These are phyloP conservation scores for Brachionichthys hirsutus DNA, from an alignment of 2,113 vertebrate genomes.

Conservation along the genomic window DNA sequence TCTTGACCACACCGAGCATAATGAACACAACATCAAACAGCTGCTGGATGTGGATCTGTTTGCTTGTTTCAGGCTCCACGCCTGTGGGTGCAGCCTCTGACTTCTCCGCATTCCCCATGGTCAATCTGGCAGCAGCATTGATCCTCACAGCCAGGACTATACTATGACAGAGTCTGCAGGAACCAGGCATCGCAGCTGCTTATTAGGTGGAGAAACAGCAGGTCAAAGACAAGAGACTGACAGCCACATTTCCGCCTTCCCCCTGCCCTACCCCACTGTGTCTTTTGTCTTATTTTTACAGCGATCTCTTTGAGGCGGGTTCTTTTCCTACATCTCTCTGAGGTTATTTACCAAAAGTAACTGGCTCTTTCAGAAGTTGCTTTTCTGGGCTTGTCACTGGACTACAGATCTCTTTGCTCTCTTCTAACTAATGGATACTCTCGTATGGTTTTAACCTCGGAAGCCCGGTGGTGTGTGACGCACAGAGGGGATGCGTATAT, in stretches of 20 bases:
- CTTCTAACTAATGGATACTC: slow-evolving; percentile 47
- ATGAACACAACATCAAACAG: not conserved
- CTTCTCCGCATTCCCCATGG: slow-evolving; percentile 76
- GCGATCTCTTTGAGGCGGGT: slow-evolving; percentile 42
- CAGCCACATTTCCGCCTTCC: slow-evolving; percentile 39
- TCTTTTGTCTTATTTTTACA: slow-evolving; percentile 45
- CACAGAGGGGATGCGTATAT: slow-evolving; percentile 42
- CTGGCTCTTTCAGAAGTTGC: slow-evolving; percentile 46
- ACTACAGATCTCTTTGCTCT: slow-evolving; percentile 36
- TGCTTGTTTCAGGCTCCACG: slow-evolving; percentile 80
- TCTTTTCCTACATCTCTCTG: slow-evolving; percentile 42
- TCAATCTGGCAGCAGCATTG: slow-evolving; percentile 83
- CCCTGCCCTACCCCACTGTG: slow-evolving; percentile 31
- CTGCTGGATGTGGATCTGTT: slow-evolving; percentile 15
- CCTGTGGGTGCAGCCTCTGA: slow-evolving; percentile 81
- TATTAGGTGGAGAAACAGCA: slow-evolving; percentile 42
- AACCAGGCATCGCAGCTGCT: slow-evolving; percentile 26
- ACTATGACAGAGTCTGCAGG: slow-evolving; percentile 71
- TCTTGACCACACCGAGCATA: not conserved
- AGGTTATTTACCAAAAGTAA: slow-evolving; percentile 55
- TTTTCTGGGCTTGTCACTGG: slow-evolving; percentile 47
- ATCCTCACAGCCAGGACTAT: slow-evolving; percentile 85
- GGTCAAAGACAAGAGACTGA: slow-evolving; percentile 52
- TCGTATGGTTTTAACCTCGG: slow-evolving; percentile 42
- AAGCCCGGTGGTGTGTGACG: slow-evolving; percentile 23